Evolutionary conservation across 2,113 vertebrate species (phyloP), one percentile per base, ranked within the genome.

Genomic region (Brienomyrus brachyistius): DNA sequence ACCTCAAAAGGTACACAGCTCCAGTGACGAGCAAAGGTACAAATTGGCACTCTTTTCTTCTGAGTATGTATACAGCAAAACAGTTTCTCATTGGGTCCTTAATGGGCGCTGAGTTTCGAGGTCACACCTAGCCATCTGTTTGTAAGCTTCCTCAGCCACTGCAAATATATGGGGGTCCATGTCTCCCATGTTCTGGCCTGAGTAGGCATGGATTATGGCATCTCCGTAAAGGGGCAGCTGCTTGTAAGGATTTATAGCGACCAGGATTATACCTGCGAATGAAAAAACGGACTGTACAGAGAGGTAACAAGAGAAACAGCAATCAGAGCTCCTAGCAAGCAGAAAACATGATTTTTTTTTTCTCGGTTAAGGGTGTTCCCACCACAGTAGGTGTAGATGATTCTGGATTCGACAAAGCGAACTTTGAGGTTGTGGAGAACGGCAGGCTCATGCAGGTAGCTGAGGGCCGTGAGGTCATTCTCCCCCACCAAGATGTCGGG

Each of bases 91-190:
- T 19, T 77, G 31, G 11, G 13, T 77, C 31, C 40, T 83, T 47
- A 19, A 48, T 48, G 8, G 80, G 13, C 70, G 40, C 5, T 45
- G 77, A 45, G 52, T 17, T 6, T 23, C 9, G 9, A 54, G 45
- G 43, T 82, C 90, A 45, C 93, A 99, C 98, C 98, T 98, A 92
- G 97, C 98, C 98, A 99, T 99, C 93, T 99, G 98, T 92, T 99
- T 99, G 95, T 99, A 99, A 0, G 98, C 98, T 91, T 99, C 98
- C 94, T 99, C 98, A 5, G 98, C 97, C 92, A 99, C 98, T 0
- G 98, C 98, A 93, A 99, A 99, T 93, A 99, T 98, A 93, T 99
- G 98, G n/a, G 98, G 98, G 92, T 99, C 98, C 97, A 99, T 98
- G 92, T 99, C 98, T 0, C 98, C 98, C 98, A 99, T 97, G 94